Evolutionary conservation across 2,797 vertebrate genomes (phyloP).

Genomic region (Syndactyla subalaris): DNA sequence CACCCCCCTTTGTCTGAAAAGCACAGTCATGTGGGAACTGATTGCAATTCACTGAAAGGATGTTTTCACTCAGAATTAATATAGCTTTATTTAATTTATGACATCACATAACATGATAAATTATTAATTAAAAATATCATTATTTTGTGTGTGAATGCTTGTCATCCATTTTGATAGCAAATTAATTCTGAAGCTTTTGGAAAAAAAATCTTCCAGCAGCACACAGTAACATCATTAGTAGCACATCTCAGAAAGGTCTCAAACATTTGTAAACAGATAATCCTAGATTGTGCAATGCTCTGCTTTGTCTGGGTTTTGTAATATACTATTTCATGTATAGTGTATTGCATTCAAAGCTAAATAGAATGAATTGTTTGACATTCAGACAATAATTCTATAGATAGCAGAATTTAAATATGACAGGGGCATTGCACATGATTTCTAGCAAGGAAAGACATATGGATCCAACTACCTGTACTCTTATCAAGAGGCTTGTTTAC

Average conservation of each 20-base stretch:
- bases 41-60: conserved; percentile 18
- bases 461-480: not conserved
- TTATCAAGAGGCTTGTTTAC: not conserved
- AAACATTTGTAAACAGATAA: not conserved
- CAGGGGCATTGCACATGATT: not conserved
- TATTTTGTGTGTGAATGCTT: conserved; percentile 60
- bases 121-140: conserved; percentile 69
- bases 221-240: not conserved
- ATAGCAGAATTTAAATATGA: not conserved
- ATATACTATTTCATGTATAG: not conserved
- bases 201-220: not conserved
- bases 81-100: conserved; percentile 65
- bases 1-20: not conserved
- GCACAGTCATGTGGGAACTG: not conserved
- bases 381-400: not conserved
- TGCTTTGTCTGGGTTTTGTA: not conserved
- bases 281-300: not conserved
- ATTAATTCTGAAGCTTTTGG: conserved; percentile 59
- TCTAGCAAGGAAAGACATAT: not conserved
- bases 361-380: not conserved
- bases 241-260: not conserved
- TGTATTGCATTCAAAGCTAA: not conserved
- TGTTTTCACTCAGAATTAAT: conserved; percentile 50
- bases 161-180: conserved; percentile 50
- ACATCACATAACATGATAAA: conserved; percentile 66